Base-by-base conservation (phyloP, 2,113 vertebrate species). In the Hypomesus transpacificus region DNA sequence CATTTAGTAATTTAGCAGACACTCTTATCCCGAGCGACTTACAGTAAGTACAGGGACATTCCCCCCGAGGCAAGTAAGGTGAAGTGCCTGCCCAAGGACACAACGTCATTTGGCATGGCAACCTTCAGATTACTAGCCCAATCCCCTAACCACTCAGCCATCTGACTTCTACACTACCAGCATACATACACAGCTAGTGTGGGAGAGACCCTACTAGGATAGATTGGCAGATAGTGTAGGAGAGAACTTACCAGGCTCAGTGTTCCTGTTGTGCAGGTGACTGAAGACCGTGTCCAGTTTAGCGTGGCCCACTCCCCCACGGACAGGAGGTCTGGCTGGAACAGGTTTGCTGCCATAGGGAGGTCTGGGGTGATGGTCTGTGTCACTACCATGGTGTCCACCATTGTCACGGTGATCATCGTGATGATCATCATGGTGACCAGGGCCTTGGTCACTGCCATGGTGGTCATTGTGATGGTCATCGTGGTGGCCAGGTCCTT, bases 201-300 rank as follows among this genome's bases (percentile, higher is more conserved):
- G 51, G 3, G 4, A 53, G 52, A 14, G 13, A 53, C 14, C 17
- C 17, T 16, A 18, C 4, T 14, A 56, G 53, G 14, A 54, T 54
- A 54, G 53, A 54, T 1, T n/a, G 16, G n/a, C 53, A 56, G 52
- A 53, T 53, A 53, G 53, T 56, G 39, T 56, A 18, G 53, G 14
- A 18, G n/a, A 8, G 28, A 8, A 16, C 28, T 18, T 76, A 92
- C 91, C 90, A 16, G 84, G 73, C 39, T 90, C 84, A 24, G 66
- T 50, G 68, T 69, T 81, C 46, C 84, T 74, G 51, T 85, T 87
- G 57, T 90, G 86, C 16, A 93, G 75, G 14, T 90, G 86, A 68
- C 75, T 78, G 5, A 92, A 77, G 17, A 92, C 85, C 0, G 86
- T 75, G n/a, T 92, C 90, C 75, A 92, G 79, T 51, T 93, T 92